Base-by-base conservation (phyloP, 2,888 invertebrate species). In the Coleophora deauratella region DNA sequence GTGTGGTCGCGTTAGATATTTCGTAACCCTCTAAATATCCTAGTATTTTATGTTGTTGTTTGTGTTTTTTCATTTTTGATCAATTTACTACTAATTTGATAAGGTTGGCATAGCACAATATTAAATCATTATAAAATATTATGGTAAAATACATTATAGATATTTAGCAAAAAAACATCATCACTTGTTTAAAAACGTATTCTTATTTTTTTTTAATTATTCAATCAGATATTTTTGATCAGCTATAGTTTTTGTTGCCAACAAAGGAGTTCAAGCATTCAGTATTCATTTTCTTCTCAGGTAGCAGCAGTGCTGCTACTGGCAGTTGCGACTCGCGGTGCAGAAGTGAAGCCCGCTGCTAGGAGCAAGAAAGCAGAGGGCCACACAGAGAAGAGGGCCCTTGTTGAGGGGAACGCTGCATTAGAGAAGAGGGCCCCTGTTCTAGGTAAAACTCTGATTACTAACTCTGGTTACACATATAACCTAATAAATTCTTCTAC, bases 351-450 rank as follows among this genome's bases (percentile, higher is more conserved):
- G 27, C 43, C 46, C 21, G 37, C 33, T 15, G 37, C 54, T 28
- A 57, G 49, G 44, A 55, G 46, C 40, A 51, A 52, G 32, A 54
- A 41, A 14, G 44, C 41, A 15, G 42, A 51, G 9, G 52, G 44
- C 27, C 63, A 59, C 30, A 57, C 63, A 1, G 71, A 59, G 12
- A 77, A 76, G 46, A 55, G 76, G 31, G 72, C 68, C 4, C 50
- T 69, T 3, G 48, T 48, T 2, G 71, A 72, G 42, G 72, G 72
- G 8, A 70, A 66, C 42, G 51, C 52, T 4, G 54, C 47, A 0
- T 36, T 69, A 0, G 58, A 59, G 32, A 69, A 69, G 42, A 57
- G 69, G 43, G 54, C 62, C 0, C 66, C 70, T 0, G 48, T 53
- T 1, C 33, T 65, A 33, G 51, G 62, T 13, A 57, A 65, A 44